Base-by-base conservation (phyloP, 2,797 vertebrate species). In the Spinibarbus caldwelli region DNA sequence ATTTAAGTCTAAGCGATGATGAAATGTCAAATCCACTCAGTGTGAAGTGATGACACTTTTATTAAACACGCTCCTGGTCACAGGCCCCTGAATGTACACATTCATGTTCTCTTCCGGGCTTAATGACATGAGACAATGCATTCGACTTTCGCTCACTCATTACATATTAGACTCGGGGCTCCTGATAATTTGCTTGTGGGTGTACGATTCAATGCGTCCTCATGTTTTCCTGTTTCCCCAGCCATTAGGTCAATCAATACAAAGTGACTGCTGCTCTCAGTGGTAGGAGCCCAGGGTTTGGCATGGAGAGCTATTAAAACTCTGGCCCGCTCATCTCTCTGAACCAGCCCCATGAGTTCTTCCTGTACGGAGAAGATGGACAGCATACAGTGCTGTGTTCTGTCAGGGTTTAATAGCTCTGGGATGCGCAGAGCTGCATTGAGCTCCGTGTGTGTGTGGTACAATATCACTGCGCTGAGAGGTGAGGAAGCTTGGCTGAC, bases 361-460 rank as follows among this genome's bases (percentile, higher is more conserved):
- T 82, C 88, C 88, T 86, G 88, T 78, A 82, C 68, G 72, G 45
- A 26, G 86, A 90, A 91, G 89, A 91, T 87, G 89, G 90, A 90
- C 87, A 82, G 87, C 83, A 84, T 80, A 85, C 83, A 82, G 75
- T 81, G 83, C 80, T 89, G 79, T 83, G 81, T 86, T 88, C 85
- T 90, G 88, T 91, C 90, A 92, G 87, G 82, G 85, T 88, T 90
- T 92, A 92, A 91, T 92, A 92, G 91, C 89, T 91, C 75, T 90
- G 90, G 90, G 89, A 90, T 80, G 76, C 85, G 31, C 76, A 87
- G 77, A 67, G 87, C 59, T 77, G 66, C 47, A 47, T 64, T 36
- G 72, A 86, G 67, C 49, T 54, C 17, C 67, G 11, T 78, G 31
- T 78, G 73, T 82, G 43, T 88, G 75, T 45, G 66, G 47, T 84